phyloP scores from a whole-genome alignment of 2,113 vertebrate species.

The Ariopsis seemanni region DNA sequence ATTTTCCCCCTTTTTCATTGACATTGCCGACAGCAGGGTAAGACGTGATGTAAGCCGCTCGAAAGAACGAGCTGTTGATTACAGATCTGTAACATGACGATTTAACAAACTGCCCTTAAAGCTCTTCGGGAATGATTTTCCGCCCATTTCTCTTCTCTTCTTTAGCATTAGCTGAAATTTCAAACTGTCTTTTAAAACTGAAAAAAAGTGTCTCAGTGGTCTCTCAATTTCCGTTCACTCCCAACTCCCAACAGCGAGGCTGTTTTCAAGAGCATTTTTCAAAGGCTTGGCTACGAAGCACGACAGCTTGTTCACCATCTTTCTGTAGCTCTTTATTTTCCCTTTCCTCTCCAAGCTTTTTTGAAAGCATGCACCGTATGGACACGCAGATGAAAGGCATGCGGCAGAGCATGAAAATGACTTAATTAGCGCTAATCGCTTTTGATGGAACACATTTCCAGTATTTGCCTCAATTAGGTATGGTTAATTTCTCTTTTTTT shows the following conservation, averaged over 20 bases:
- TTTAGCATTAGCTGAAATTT: slow-evolving; percentile 10
- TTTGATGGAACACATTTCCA: slow-evolving; percentile 76
- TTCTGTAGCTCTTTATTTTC: slow-evolving; percentile 51
- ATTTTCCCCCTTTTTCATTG: too few relatives aligned
- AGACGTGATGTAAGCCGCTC: neutral
- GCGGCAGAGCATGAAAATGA: slow-evolving; percentile 74
- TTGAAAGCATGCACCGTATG: slow-evolving; percentile 59
- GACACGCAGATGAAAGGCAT: slow-evolving; percentile 67
- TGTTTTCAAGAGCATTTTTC: slow-evolving; percentile 38
- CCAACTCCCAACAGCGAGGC: slow-evolving; percentile 35
- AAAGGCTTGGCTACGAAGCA: slow-evolving; percentile 16
- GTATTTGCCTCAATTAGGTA: slow-evolving; percentile 74
- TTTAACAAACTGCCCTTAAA: neutral
- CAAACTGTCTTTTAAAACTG: neutral
- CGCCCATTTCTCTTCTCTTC: neutral
- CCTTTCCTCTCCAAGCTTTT: slow-evolving; percentile 55
- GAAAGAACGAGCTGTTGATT: neutral
- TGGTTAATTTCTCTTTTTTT: slow-evolving; percentile 68
- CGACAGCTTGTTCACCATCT: slow-evolving; percentile 43
- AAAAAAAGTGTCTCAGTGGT: neutral
- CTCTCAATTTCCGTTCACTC: slow-evolving; percentile 43
- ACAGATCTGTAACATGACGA: slow-evolving; percentile 3
- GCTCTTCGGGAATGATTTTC: neutral
- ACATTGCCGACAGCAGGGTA: neutral
- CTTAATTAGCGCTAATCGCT: slow-evolving; percentile 78